phyloP scores from a whole-genome alignment of 2,797 vertebrate species.

The Sarcophilus harrisii region DNA sequence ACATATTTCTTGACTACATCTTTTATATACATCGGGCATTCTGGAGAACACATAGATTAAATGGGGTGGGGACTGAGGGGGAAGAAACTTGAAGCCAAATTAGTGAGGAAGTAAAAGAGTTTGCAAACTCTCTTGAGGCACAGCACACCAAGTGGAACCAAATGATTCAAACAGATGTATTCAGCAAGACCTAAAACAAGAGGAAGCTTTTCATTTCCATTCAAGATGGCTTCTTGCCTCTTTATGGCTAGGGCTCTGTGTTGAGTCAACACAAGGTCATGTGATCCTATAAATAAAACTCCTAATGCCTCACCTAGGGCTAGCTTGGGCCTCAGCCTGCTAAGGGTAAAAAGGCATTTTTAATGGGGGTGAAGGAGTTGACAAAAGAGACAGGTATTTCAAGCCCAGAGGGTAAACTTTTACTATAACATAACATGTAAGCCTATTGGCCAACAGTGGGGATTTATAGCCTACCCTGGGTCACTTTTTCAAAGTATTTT shows the following conservation, averaged over 20 bases:
- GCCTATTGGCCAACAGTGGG: not conserved
- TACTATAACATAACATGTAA: slow-evolving; percentile 43
- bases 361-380: slow-evolving; percentile 35
- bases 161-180: not conserved
- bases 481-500: slow-evolving; percentile 61
- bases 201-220: slow-evolving; percentile 14
- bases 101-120: not conserved
- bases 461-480: slow-evolving; percentile 34
- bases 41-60: not conserved
- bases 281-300: not conserved
- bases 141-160: slow-evolving; percentile 31
- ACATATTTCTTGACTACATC: not conserved
- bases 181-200: slow-evolving; percentile 14
- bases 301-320: not conserved
- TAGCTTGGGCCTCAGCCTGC: slow-evolving; percentile 16
- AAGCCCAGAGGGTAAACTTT: slow-evolving; percentile 50
- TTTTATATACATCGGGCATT: not conserved
- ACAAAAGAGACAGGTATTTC: slow-evolving; percentile 52
- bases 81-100: not conserved
- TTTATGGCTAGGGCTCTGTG: slow-evolving; percentile 44
- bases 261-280: not conserved
- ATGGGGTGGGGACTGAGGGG: fast-evolving
- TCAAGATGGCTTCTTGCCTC: slow-evolving; percentile 1
- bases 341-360: slow-evolving; percentile 53
- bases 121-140: not conserved